Evolutionary conservation across 2,888 invertebrate genomes (phyloP).

Genomic region (Odontocolon sp.): DNA sequence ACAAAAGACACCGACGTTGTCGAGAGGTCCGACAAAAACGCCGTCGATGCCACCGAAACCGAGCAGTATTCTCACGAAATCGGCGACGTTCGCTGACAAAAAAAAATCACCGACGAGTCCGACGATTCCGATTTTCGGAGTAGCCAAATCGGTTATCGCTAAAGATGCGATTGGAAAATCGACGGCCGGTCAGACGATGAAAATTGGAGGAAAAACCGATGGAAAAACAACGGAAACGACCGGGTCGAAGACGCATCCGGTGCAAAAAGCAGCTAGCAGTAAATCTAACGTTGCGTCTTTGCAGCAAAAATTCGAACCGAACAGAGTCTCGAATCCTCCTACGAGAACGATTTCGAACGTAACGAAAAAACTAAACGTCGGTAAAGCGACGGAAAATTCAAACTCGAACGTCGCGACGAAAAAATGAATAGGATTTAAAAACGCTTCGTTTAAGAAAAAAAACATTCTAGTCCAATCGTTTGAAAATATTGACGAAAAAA

Average conservation of each 20-base stretch:
- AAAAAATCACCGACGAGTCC: constrained; percentile 70
- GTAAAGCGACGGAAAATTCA: constrained; percentile 63
- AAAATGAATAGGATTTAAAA: constrained; percentile 59
- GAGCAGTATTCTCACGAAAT: constrained; percentile 80
- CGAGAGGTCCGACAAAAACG: constrained; percentile 73
- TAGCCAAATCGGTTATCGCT: constrained; percentile 61
- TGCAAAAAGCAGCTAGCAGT: constrained; percentile 80
- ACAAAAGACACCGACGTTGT: constrained; percentile 77
- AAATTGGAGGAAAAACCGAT: constrained; percentile 25
- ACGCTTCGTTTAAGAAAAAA: constrained; percentile 50
- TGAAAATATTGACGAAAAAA: constrained; percentile 17
- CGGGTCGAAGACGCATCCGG: constrained; percentile 64
- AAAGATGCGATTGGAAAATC: constrained; percentile 50
- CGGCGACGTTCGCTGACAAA: constrained; percentile 78
- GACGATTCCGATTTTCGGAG: constrained; percentile 61
- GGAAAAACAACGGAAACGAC: constrained; percentile 43
- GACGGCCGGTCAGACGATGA: constrained; percentile 35
- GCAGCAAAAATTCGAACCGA: constrained; percentile 90
- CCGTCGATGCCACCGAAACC: constrained; percentile 82
- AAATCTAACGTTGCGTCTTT: constrained; percentile 89
- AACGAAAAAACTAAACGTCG: constrained; percentile 63
- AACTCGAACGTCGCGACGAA: constrained; percentile 51
- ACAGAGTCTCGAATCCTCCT: constrained; percentile 65
- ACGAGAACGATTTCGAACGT: constrained; percentile 63
- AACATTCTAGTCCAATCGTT: constrained; percentile 54